A percentile compares a stretch with the other conserved stretches of the same genome.
These are phyloP conservation scores for Gandaritis pyraliata DNA, from an alignment of 2,888 invertebrate genomes.

Conservation along the genomic window DNA sequence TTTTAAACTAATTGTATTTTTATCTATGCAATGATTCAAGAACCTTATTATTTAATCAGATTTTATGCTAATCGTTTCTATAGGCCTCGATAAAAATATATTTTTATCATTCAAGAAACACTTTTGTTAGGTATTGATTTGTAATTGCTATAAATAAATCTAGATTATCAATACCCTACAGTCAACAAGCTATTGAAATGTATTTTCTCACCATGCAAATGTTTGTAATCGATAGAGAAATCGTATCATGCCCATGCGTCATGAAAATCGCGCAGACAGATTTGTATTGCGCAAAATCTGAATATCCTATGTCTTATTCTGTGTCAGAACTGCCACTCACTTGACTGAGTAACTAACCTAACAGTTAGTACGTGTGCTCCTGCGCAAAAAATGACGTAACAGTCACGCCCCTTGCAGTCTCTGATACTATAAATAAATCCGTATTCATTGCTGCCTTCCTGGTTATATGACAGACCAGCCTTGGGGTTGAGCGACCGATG, in stretches of 20 bases:
- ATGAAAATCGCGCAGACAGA: background rate
- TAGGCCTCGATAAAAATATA: background rate
- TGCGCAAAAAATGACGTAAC: conserved; percentile 53
- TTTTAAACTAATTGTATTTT: too few species aligned
- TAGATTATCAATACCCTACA: conserved; percentile 5
- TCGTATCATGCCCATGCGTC: conserved; percentile 13
- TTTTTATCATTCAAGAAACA: background rate
- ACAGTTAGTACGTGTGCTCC: conserved; percentile 19
- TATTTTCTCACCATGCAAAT: conserved; percentile 16
- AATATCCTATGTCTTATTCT: conserved; percentile 4
- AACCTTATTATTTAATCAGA: too few species aligned
- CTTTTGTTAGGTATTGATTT: background rate
- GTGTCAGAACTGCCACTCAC: conserved; percentile 1
- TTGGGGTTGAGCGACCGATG: conserved; percentile 49
- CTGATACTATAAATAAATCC: conserved; percentile 55
- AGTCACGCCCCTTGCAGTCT: conserved; percentile 51
- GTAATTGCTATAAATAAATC: conserved; percentile 2
- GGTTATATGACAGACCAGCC: conserved; percentile 58
- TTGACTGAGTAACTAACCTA: conserved; percentile 4
- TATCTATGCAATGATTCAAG: too few species aligned
- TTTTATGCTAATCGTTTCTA: too few species aligned
- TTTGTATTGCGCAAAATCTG: conserved; percentile 8
- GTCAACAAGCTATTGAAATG: conserved; percentile 19
- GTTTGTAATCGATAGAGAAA: conserved; percentile 14
- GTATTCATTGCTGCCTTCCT: conserved; percentile 66